These are phyloP conservation scores for Brachypteracias leptosomus DNA, from an alignment of 2,113 vertebrate species.

Conservation along the genomic window DNA sequence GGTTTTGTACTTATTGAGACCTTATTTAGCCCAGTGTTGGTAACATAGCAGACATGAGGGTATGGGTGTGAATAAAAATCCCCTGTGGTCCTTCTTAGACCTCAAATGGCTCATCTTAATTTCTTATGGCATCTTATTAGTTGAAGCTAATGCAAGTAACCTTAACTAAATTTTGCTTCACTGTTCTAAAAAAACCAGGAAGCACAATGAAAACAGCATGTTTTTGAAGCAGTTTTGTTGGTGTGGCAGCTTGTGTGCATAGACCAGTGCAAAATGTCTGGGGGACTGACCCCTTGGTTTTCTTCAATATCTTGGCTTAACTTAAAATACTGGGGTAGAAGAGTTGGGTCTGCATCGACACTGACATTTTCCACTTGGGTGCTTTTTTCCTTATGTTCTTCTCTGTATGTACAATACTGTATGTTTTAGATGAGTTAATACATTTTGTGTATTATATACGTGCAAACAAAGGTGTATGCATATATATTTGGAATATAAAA, in stretches of 20 bases:
- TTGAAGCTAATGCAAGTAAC: slow-evolving; percentile 53
- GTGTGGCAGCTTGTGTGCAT: background rate
- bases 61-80: slow-evolving; percentile 50
- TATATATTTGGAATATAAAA: background rate
- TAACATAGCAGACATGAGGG: background rate
- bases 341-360: background rate
- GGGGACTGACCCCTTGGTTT: background rate
- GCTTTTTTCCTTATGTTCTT: background rate
- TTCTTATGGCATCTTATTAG: slow-evolving; percentile 62
- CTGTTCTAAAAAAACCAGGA: slow-evolving; percentile 15
- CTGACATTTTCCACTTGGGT: background rate
- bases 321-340: background rate
- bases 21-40: background rate
- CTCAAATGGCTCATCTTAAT: slow-evolving; percentile 59
- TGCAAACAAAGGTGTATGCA: background rate
- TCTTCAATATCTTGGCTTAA: background rate
- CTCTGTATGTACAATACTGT: background rate
- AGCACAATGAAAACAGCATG: background rate
- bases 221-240: background rate
- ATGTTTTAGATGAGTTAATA: background rate
- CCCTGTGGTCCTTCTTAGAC: slow-evolving; percentile 42
- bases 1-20: background rate
- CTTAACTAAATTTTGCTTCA: slow-evolving; percentile 22
- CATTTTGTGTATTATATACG: background rate
- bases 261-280: background rate